Evolutionary conservation across 2,113 vertebrate species (phyloP).

Genomic region (Cathartes aura): DNA sequence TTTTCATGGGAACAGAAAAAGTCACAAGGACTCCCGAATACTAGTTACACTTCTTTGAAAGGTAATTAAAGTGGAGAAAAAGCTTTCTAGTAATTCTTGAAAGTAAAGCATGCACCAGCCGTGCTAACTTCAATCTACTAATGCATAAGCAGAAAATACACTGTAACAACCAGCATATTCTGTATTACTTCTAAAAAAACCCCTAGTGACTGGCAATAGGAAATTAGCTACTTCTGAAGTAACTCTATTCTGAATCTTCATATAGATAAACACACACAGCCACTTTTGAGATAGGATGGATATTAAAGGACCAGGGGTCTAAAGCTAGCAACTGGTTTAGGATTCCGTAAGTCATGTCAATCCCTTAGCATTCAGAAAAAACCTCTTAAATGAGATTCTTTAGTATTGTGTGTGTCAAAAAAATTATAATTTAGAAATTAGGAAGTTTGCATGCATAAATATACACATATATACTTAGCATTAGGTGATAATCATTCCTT

Average conservation of each 20-base stretch:
- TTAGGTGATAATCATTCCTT: neutral
- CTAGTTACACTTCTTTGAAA: neutral
- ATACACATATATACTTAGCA: neutral
- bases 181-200: neutral
- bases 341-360: neutral
- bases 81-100: neutral
- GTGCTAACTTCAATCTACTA: neutral
- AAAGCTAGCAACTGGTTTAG: neutral
- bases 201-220: neutral
- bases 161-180: neutral
- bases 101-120: neutral
- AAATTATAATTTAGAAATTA: neutral
- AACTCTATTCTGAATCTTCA: neutral
- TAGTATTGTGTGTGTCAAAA: neutral
- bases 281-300: neutral
- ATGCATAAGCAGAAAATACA: neutral
- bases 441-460: neutral
- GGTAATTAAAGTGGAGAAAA: neutral
- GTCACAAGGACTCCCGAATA: neutral
- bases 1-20: neutral
- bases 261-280: neutral
- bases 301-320: neutral
- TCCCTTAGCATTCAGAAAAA: neutral
- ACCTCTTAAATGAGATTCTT: neutral
- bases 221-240: neutral